Evolutionary conservation across 2,888 invertebrate species (phyloP).

Genomic region (Coelogynopora nodosa): DNA sequence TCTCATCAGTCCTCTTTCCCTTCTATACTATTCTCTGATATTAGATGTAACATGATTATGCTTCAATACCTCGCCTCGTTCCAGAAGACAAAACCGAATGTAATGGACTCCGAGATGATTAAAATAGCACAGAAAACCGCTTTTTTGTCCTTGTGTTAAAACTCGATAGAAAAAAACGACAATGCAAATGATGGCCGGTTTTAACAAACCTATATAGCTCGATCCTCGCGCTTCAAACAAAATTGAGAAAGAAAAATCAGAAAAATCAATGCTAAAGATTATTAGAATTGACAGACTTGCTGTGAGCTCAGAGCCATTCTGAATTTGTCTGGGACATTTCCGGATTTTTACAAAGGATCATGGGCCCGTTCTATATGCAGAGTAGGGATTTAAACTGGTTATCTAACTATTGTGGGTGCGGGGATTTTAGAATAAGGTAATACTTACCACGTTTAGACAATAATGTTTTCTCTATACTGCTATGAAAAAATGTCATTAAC

Average conservation of each 20-base stretch:
- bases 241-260: background rate
- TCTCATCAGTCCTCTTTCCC: background rate
- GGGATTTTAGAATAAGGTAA: background rate
- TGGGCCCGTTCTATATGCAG: conserved; percentile 5
- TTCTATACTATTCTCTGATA: background rate
- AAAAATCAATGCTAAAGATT: conserved; percentile 23
- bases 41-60: background rate
- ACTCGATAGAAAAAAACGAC: too few relatives aligned
- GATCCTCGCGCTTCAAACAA: background rate
- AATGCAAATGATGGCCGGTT: too few relatives aligned
- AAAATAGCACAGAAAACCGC: background rate
- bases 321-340: background rate
- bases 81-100: background rate
- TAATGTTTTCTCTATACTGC: too few relatives aligned
- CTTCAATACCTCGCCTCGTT: background rate
- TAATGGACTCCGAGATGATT: background rate
- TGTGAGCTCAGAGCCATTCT: background rate
- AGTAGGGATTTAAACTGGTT: conserved; percentile 11
- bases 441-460: background rate
- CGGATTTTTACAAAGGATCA: background rate
- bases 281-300: conserved; percentile 8
- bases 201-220: too few relatives aligned
- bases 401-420: too few relatives aligned
- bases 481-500: background rate
- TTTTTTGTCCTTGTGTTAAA: too few relatives aligned